Evolutionary conservation across 2,888 invertebrate species (phyloP).

Genomic region (Lithophane leautieri): DNA sequence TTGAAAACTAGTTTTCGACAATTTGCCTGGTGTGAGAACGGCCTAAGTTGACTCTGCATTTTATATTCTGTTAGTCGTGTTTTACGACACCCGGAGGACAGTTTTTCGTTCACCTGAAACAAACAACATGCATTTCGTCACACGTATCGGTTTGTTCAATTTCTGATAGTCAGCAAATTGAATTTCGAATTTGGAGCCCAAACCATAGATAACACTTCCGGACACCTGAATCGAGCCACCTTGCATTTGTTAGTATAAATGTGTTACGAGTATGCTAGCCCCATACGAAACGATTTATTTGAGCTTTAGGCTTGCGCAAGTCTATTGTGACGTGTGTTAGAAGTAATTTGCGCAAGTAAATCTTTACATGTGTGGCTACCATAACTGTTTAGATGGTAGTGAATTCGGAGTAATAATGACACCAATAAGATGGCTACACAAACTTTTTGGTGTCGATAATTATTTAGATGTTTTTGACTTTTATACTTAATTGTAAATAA

Average conservation of each 20-base stretch:
- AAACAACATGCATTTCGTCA: not conserved
- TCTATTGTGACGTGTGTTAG: too few species aligned
- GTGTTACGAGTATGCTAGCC: too few species aligned
- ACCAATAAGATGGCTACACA: not conserved
- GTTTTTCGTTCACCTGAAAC: not conserved
- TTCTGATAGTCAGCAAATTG: not conserved
- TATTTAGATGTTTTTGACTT: too few species aligned
- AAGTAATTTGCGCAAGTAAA: too few species aligned
- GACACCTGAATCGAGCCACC: not conserved
- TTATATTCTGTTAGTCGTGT: not conserved
- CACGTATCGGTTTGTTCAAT: not conserved
- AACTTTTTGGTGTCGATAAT: not conserved
- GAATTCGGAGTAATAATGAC: not conserved
- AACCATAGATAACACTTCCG: not conserved
- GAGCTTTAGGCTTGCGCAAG: too few species aligned
- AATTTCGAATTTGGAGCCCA: not conserved
- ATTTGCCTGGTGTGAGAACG: too few species aligned
- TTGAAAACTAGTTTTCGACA: too few species aligned
- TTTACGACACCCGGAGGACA: not conserved
- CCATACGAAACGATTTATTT: too few species aligned
- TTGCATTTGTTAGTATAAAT: not conserved
- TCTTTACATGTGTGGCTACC: too few species aligned
- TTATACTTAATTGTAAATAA: not conserved
- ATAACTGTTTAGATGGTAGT: not conserved
- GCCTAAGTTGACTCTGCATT: not conserved